Evolutionary conservation across 2,113 vertebrate species (phyloP).

Genomic region (Cervus canadensis): DNA sequence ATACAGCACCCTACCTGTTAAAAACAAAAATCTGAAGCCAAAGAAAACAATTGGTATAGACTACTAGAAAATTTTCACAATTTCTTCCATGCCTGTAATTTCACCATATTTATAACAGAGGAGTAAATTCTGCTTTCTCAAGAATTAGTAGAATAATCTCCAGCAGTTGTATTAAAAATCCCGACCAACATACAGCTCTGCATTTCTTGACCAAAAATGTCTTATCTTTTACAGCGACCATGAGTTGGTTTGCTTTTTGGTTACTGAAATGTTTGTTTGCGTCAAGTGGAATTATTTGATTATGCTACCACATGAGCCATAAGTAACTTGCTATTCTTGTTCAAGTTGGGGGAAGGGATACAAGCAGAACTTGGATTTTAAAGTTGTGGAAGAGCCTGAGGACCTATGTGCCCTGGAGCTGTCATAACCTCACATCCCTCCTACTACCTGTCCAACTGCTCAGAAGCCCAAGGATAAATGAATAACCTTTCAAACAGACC

Average conservation of each 20-base stretch:
- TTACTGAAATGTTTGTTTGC: conserved; percentile 42
- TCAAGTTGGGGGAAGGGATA: neutral
- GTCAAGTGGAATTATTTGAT: conserved; percentile 32
- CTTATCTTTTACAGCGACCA: conserved; percentile 62
- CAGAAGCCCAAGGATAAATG: neutral
- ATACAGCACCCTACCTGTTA: neutral
- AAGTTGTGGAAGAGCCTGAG: neutral
- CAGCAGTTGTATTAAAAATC: conserved; percentile 40
- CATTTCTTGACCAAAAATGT: conserved; percentile 48
- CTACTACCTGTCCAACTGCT: neutral
- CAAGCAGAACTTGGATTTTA: neutral
- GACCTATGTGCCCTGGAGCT: neutral
- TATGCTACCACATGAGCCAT: neutral
- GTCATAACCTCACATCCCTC: neutral
- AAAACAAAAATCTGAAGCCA: conserved; percentile 20
- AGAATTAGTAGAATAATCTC: neutral
- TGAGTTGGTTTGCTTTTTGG: conserved; percentile 42
- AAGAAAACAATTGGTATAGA: neutral
- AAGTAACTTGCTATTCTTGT: neutral
- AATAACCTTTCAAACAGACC: neutral
- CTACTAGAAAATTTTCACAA: neutral
- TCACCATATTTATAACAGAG: neutral
- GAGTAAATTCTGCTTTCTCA: conserved; percentile 10
- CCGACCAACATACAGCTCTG: conserved; percentile 39
- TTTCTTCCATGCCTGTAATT: neutral